phyloP scores from a whole-genome alignment of 2,888 invertebrate species.

The Papilio gigon region DNA sequence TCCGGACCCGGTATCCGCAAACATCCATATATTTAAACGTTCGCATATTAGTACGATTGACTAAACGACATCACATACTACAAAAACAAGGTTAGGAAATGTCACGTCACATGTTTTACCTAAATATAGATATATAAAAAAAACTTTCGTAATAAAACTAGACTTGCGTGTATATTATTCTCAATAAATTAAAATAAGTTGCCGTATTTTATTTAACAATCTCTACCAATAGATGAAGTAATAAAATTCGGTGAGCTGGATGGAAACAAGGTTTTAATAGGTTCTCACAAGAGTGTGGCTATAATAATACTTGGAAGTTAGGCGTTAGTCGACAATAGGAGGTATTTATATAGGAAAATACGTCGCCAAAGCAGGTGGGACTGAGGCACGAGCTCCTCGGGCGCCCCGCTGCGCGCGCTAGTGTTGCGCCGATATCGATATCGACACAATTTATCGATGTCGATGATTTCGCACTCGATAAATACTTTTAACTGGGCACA shows the following conservation, averaged over 20 bases:
- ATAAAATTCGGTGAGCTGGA: conserved; percentile 9
- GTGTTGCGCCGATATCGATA: conserved; percentile 49
- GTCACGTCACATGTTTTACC: too few relatives aligned
- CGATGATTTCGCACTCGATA: conserved; percentile 45
- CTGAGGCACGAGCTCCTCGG: conserved; percentile 50
- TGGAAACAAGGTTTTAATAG: neutral
- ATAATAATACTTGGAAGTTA: conserved; percentile 21
- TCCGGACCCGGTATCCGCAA: too few relatives aligned
- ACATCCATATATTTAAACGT: too few relatives aligned
- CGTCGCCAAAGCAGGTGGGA: conserved; percentile 47
- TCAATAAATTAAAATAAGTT: neutral
- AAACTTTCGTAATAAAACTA: neutral
- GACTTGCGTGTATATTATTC: neutral
- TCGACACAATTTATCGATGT: conserved; percentile 59
- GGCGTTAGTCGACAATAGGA: conserved; percentile 46
- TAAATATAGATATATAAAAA: too few relatives aligned
- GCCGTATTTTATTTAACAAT: neutral
- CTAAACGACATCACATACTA: too few relatives aligned
- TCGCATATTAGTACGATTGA: too few relatives aligned
- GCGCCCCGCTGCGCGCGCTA: conserved; percentile 53
- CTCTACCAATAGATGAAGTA: neutral
- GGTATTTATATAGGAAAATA: conserved; percentile 50
- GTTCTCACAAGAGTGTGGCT: conserved; percentile 1
- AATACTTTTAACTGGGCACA: conserved; percentile 35
- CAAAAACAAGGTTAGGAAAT: too few relatives aligned